Base-by-base conservation (phyloP, 2,888 invertebrate species). In the Dioctria rufipes region DNA sequence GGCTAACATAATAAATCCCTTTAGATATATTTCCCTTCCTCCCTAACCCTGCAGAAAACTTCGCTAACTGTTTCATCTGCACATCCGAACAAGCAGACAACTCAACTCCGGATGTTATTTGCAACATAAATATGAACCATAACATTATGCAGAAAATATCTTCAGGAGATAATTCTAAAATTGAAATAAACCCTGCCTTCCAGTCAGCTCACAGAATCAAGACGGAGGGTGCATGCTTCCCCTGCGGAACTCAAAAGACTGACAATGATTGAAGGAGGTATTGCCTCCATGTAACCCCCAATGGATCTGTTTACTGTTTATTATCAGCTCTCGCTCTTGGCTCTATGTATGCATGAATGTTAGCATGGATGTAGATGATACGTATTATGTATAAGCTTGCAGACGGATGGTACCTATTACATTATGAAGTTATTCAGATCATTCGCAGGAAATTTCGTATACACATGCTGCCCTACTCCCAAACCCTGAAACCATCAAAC, bases 361-460 rank as follows among this genome's bases (percentile, higher is more conserved):
- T 25, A 2, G 25, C 25, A 25, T 25, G 25, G 25, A 25, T 25
- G 25, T 25, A 25, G 25, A 25, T 25, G 25, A 25, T 25, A 25
- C 25, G 25, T 25, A 25, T 25, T 11, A 60, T 37, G 13, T 42
- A 75, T 75, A 75, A 75, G 61, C 75, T 25, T 75, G 61, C 75
- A 75, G 75, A 61, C 71, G 75, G 75, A 61, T 75, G 75, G 75
- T 71, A 25, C 25, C 25, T 25, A 71, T 75, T 75, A 75, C 75
- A 75, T 75, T 75, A 75, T 61, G 75, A 61, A 75, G 75, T 61
- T 75, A 75, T 75, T 75, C 61, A 61, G 75, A 75, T 61, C 60
- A 61, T 60, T 75, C 60, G 75, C 75, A 75, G 75, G 75, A 61
- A 75, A 61, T 75, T 75, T 75, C 75, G 61, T 25, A 61, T 43